phyloP scores from a whole-genome alignment of 2,888 invertebrate genomes.

The Caenorhabditis afra region DNA sequence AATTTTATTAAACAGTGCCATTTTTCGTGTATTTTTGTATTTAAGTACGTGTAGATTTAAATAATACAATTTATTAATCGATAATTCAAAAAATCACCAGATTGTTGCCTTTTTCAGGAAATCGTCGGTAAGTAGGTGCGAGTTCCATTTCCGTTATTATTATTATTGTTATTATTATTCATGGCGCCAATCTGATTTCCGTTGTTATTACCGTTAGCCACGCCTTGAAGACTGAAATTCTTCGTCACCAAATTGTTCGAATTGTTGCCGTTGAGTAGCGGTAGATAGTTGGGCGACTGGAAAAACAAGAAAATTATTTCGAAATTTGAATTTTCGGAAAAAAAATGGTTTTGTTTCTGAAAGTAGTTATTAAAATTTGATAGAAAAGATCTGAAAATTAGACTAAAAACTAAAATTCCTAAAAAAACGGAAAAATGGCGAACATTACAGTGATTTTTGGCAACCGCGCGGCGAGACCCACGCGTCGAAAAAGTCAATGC shows the following conservation, averaged over 20 bases:
- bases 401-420: no score
- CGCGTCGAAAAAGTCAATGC: no score
- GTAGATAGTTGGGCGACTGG: slow-evolving; percentile 60
- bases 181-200: not conserved
- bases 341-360: no score
- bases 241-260: slow-evolving; percentile 54
- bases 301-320: no score
- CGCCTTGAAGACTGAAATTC: slow-evolving; percentile 45
- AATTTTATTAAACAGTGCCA: not conserved
- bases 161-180: slow-evolving; percentile 34
- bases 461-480: no score
- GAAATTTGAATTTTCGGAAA: no score
- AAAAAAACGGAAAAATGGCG: no score
- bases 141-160: slow-evolving; percentile 47
- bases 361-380: no score
- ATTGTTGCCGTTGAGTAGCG: slow-evolving; percentile 57
- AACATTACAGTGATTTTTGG: no score
- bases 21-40: slow-evolving; percentile 13
- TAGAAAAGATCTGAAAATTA: no score
- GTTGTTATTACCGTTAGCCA: not conserved
- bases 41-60: slow-evolving; percentile 4
- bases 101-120: no score
- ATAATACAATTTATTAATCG: not conserved
- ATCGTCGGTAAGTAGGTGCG: slow-evolving; percentile 55
- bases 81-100: no score